Conservation (phyloP, 2,888 invertebrate genomes). For the Camponotus fellah region DNA sequence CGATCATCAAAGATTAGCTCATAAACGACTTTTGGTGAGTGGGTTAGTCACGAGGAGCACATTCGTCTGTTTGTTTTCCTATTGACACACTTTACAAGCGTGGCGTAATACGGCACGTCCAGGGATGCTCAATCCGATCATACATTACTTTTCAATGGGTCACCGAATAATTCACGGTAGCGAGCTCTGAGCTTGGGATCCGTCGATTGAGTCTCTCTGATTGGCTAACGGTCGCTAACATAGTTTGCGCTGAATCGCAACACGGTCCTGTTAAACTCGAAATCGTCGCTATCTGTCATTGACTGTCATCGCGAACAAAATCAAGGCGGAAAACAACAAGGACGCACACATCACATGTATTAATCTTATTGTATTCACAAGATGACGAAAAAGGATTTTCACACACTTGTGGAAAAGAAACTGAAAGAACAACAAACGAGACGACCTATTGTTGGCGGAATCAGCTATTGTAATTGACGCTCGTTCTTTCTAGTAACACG, state of each 20-base stretch:
- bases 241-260: constrained; percentile 56
- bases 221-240: constrained; percentile 63
- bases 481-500: background rate
- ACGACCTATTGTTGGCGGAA: constrained; percentile 17
- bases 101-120: constrained; percentile 64
- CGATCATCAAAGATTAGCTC: constrained; percentile 34
- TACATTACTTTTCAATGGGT: constrained; percentile 31
- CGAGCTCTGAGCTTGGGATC: background rate
- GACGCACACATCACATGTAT: constrained; percentile 4
- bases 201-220: constrained; percentile 47
- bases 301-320: constrained; percentile 42
- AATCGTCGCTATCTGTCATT: constrained; percentile 3
- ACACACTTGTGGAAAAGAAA: constrained; percentile 15
- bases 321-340: constrained; percentile 47
- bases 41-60: constrained; percentile 64
- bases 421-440: constrained; percentile 5
- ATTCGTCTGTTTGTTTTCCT: constrained; percentile 82
- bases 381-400: constrained; percentile 37
- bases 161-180: constrained; percentile 11
- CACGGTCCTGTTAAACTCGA: constrained; percentile 42
- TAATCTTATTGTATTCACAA: constrained; percentile 30
- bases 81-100: constrained; percentile 82
- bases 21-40: constrained; percentile 66
- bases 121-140: constrained; percentile 60
- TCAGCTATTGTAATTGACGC: constrained; percentile 25